Conservation (phyloP, 2,797 vertebrate genomes). For the Liparis tanakae region DNA sequence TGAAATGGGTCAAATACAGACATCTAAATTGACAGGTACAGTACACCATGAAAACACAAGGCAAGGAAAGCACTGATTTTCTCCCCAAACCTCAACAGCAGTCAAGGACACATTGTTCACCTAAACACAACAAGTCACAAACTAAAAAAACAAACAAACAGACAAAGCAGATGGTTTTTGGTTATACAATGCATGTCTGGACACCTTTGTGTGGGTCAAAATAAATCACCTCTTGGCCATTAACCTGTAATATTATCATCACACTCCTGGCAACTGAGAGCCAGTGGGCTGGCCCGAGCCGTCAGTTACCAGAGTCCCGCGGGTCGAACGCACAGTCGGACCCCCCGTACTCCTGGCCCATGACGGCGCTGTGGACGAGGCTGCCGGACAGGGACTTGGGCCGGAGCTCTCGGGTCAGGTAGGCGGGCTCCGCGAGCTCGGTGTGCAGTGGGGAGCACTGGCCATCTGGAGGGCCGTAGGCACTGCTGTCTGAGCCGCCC, state of each 20-base stretch:
- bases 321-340: constrained; percentile 89
- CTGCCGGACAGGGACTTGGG: constrained; percentile 93
- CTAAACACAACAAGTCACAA: constrained; percentile 80
- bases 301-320: constrained; percentile 88
- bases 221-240: constrained; percentile 66
- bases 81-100: constrained; percentile 71
- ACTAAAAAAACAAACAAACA: constrained; percentile 73
- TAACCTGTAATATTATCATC: constrained; percentile 72
- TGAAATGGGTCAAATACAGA: constrained; percentile 83
- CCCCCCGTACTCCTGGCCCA: constrained; percentile 90
- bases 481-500: constrained; percentile 88
- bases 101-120: constrained; percentile 82
- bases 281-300: constrained; percentile 73
- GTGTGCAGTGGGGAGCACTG: constrained; percentile 94
- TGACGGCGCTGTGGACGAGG: constrained; percentile 88
- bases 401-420: constrained; percentile 90
- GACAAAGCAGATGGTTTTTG: constrained; percentile 83
- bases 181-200: constrained; percentile 80
- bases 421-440: constrained; percentile 90
- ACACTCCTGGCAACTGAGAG: constrained; percentile 75
- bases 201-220: constrained; percentile 66
- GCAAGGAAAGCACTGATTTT: constrained; percentile 71
- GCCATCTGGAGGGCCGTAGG: constrained; percentile 91
- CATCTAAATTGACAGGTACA: constrained; percentile 82
- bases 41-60: constrained; percentile 82